phyloP scores from a whole-genome alignment of 2,888 invertebrate genomes.

The Liposcelis brunnea region DNA sequence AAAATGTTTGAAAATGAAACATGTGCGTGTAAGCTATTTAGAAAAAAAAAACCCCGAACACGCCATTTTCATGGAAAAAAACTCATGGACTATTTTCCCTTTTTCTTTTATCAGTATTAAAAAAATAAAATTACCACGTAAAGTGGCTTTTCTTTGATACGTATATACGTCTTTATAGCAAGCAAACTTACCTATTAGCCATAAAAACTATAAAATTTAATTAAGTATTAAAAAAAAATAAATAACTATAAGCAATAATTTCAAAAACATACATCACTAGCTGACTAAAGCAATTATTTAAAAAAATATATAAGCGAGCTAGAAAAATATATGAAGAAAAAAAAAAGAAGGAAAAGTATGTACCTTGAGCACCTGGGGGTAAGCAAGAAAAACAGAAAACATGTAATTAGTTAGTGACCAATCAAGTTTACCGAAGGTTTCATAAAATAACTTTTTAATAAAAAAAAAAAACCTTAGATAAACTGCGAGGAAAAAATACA shows the following conservation, averaged over 20 bases:
- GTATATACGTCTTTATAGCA: too few relatives aligned
- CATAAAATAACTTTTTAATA: not conserved
- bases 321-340: slow-evolving; percentile 11
- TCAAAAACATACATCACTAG: not conserved
- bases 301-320: not conserved
- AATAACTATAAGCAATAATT: not conserved
- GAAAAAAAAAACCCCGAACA: too few relatives aligned
- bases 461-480: slow-evolving; percentile 23
- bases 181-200: not conserved
- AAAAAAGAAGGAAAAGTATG: slow-evolving; percentile 15
- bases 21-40: too few relatives aligned
- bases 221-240: too few relatives aligned
- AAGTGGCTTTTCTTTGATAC: too few relatives aligned
- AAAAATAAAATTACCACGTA: too few relatives aligned
- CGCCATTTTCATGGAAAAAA: too few relatives aligned
- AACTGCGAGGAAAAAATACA: slow-evolving; percentile 14
- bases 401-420: slow-evolving; percentile 5
- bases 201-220: not conserved
- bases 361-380: slow-evolving; percentile 42
- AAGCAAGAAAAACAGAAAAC: slow-evolving; percentile 27
- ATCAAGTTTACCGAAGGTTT: too few relatives aligned
- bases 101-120: too few relatives aligned
- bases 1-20: too few relatives aligned
- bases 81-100: too few relatives aligned
- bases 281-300: too few relatives aligned